Conservation (phyloP, 2,888 invertebrate species). For the Neocrepidodera transversa region DNA sequence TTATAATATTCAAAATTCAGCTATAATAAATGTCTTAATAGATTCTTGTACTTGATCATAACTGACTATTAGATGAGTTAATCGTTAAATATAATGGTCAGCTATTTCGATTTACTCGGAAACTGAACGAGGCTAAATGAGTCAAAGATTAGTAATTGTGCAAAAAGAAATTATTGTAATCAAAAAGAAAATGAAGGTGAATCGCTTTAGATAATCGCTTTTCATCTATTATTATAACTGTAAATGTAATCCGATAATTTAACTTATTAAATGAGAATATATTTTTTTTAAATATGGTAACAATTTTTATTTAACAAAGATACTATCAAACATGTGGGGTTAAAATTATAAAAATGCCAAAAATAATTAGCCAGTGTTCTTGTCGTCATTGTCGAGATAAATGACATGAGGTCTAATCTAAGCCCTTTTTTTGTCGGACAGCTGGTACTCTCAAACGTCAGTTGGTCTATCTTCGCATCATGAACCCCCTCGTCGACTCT, state of each 20-base stretch:
- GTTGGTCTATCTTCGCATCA: constrained; percentile 26
- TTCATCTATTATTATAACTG: constrained; percentile 5
- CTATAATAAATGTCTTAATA: constrained; percentile 1
- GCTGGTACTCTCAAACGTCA: constrained; percentile 36
- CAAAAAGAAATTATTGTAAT: constrained; percentile 1
- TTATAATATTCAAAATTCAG: neutral
- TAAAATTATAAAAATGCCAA: constrained; percentile 37
- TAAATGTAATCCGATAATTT: constrained; percentile 2
- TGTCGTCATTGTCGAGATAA: constrained; percentile 47
- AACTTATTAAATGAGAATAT: neutral
- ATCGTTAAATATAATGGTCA: neutral
- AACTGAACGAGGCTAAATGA: constrained; percentile 7
- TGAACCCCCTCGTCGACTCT: constrained; percentile 1
- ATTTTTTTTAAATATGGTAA: too few relatives aligned
- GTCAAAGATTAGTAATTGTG: constrained; percentile 4
- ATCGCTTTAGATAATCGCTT: neutral
- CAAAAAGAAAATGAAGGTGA: constrained; percentile 4
- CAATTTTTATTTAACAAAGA: too few relatives aligned
- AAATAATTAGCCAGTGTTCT: constrained; percentile 47
- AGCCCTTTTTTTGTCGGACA: constrained; percentile 40
- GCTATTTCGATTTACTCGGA: constrained; percentile 1
- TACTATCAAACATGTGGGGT: too few relatives aligned
- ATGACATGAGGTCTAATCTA: constrained; percentile 45
- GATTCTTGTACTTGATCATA: neutral
- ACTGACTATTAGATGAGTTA: neutral